phyloP scores from a whole-genome alignment of 30 jellyfish, hydroid and myxozoan species.

The Rhopilema esculentum region DNA sequence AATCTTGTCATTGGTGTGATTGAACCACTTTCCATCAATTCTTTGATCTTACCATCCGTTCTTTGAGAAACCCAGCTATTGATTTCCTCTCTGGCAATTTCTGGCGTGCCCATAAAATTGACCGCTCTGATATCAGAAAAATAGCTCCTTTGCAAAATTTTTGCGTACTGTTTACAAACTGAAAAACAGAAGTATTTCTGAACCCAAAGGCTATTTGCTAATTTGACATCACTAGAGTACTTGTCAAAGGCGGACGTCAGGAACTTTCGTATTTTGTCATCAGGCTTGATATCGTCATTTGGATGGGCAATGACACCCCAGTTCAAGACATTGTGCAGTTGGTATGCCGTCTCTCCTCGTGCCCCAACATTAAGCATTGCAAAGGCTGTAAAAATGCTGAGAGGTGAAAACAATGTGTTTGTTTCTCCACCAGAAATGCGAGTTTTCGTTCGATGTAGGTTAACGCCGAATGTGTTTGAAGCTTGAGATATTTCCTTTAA shows the following conservation, averaged over 20 bases:
- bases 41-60: slow-evolving; percentile 57
- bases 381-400: slow-evolving; percentile 66
- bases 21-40: slow-evolving; percentile 53
- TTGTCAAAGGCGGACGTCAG: slow-evolving; percentile 15
- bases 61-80: slow-evolving; percentile 70
- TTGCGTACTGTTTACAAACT: slow-evolving; percentile 16
- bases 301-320: slow-evolving; percentile 47
- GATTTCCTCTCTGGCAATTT: slow-evolving; percentile 29
- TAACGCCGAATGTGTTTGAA: slow-evolving; percentile 64
- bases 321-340: slow-evolving; percentile 50
- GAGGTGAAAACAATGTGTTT: slow-evolving; percentile 56
- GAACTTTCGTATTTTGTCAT: slow-evolving; percentile 27
- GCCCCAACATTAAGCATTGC: slow-evolving; percentile 71
- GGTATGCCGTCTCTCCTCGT: slow-evolving; percentile 60
- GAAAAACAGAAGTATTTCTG: slow-evolving; percentile 47
- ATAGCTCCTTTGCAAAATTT: slow-evolving; percentile 11
- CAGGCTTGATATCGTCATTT: slow-evolving; percentile 26
- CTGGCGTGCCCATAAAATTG: slow-evolving; percentile 42
- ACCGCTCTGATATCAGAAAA: slow-evolving; percentile 51
- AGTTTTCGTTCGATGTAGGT: slow-evolving; percentile 44
- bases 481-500: slow-evolving; percentile 44
- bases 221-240: not conserved
- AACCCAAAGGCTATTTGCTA: slow-evolving; percentile 74
- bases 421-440: slow-evolving; percentile 45
- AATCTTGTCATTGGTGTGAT: slow-evolving; percentile 52